A percentile compares a stretch with the other conserved stretches of the same genome.
These are phyloP conservation scores for Meles meles DNA, from an alignment of 2,113 vertebrate species.

Conservation along the genomic window DNA sequence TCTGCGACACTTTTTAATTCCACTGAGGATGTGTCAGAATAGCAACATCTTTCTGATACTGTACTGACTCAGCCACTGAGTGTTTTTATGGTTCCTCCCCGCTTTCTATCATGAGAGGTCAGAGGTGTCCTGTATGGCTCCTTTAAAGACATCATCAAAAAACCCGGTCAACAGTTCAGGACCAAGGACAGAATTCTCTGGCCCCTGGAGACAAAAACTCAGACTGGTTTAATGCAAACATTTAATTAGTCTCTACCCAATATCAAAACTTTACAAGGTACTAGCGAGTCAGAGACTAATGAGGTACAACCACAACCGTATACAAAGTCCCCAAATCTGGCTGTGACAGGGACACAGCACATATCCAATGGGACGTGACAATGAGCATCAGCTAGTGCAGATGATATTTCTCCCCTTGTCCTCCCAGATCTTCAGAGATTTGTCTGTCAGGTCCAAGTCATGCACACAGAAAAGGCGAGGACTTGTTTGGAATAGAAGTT, in stretches of 20 bases:
- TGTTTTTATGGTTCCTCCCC: neutral
- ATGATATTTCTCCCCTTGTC: neutral
- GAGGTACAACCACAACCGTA: neutral
- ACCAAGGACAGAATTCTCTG: constrained; percentile 2
- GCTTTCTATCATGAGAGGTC: neutral
- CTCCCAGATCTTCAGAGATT: neutral
- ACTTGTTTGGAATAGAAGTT: constrained; percentile 19
- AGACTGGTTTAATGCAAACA: neutral
- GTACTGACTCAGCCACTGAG: neutral
- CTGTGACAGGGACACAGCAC: neutral
- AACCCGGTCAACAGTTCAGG: neutral
- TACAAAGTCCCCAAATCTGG: neutral
- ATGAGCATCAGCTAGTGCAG: neutral
- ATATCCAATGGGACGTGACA: neutral
- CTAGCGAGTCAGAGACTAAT: neutral
- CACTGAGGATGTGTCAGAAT: neutral
- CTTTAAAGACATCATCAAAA: neutral
- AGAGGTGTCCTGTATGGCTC: neutral
- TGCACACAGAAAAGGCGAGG: neutral
- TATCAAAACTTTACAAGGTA: neutral
- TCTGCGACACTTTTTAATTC: neutral
- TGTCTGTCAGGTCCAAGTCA: neutral
- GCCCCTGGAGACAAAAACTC: neutral
- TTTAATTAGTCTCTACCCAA: neutral
- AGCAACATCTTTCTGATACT: neutral